Conservation (phyloP, 1,140 invertebrate genomes). For the Drosophila parvula region DNA sequence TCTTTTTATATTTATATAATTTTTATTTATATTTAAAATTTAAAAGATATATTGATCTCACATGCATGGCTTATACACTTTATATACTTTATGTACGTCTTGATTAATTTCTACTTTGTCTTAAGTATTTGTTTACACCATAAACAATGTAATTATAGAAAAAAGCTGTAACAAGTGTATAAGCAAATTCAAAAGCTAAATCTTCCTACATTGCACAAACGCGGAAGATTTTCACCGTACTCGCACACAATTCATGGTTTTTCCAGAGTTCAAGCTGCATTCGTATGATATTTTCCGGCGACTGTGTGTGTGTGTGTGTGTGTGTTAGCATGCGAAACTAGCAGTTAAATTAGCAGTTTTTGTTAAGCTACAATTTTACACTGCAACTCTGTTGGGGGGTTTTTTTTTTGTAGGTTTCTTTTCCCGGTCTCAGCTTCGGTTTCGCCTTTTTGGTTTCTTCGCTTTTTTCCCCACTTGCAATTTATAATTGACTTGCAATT, state of each 20-base stretch:
- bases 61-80: background rate
- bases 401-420: slow-evolving; percentile 12
- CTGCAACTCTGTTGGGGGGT: slow-evolving; percentile 40
- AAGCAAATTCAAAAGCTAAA: slow-evolving; percentile 59
- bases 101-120: background rate
- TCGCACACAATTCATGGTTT: slow-evolving; percentile 69
- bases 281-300: slow-evolving; percentile 63
- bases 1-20: too few species aligned
- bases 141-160: background rate
- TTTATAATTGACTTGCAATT: slow-evolving; percentile 83
- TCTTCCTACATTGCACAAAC: slow-evolving; percentile 82
- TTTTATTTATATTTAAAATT: too few species aligned
- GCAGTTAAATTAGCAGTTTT: slow-evolving; percentile 79
- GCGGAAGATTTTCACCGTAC: slow-evolving; percentile 72
- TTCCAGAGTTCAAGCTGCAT: slow-evolving; percentile 66
- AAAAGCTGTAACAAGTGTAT: background rate
- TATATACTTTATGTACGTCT: background rate
- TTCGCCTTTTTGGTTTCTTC: slow-evolving; percentile 32
- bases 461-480: slow-evolving; percentile 60
- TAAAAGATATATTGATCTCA: too few species aligned
- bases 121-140: background rate
- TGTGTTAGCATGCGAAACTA: slow-evolving; percentile 69
- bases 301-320: slow-evolving; percentile 19
- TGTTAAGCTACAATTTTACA: slow-evolving; percentile 69
- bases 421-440: slow-evolving; percentile 29